Conservation (phyloP, 2,113 vertebrate genomes). For the Cairina moschata region DNA sequence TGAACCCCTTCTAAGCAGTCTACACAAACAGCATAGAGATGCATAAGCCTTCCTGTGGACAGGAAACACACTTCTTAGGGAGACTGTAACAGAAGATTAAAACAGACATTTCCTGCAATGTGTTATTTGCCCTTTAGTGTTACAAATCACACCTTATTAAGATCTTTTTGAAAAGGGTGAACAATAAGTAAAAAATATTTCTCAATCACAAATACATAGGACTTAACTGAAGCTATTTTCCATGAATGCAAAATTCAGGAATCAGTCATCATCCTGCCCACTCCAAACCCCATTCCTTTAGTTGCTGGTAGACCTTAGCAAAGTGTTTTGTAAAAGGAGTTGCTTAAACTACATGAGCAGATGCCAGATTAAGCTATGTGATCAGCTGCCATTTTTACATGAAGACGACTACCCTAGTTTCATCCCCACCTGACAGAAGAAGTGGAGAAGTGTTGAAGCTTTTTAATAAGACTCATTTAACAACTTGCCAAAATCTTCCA, state of each 20-base stretch:
- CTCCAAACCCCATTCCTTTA: neutral
- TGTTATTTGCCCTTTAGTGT: neutral
- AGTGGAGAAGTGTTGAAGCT: neutral
- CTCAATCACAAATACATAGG: neutral
- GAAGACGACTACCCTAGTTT: neutral
- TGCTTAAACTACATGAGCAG: neutral
- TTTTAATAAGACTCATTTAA: neutral
- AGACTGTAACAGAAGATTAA: slow-evolving; percentile 12
- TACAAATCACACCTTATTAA: neutral
- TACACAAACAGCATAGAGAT: slow-evolving; percentile 97
- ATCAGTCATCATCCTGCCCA: neutral
- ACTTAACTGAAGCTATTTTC: neutral
- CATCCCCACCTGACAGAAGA: neutral
- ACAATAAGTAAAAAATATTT: neutral
- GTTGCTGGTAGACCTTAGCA: slow-evolving; percentile 1
- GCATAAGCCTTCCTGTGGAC: slow-evolving; percentile 94
- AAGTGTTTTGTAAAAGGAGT: neutral
- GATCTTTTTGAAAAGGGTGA: neutral
- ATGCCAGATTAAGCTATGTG: neutral
- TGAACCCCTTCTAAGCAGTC: slow-evolving; percentile 99
- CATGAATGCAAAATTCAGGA: neutral
- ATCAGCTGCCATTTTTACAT: neutral
- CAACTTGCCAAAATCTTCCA: slow-evolving; percentile 20
- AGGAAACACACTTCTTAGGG: slow-evolving; percentile 65
- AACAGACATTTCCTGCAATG: slow-evolving; percentile 1